These are phyloP conservation scores for Buceros bicornis DNA, from an alignment of 2,797 vertebrate species.

Conservation along the genomic window DNA sequence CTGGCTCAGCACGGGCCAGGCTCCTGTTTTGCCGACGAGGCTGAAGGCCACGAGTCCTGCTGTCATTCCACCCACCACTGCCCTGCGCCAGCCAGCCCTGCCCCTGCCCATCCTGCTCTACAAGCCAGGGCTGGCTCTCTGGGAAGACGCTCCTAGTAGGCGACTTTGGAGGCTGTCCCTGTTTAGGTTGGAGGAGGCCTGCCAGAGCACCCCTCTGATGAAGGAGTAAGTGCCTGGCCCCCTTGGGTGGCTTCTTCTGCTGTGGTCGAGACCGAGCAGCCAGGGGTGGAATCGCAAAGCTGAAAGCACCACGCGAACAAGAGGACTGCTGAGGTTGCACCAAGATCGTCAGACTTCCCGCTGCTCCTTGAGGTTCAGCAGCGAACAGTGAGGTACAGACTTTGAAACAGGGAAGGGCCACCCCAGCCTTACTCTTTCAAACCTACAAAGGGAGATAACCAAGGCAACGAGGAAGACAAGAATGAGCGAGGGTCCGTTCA, in stretches of 20 bases:
- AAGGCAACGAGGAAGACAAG: not conserved
- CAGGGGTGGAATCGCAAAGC: not conserved
- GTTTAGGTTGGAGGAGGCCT: not conserved
- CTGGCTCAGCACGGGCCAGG: not conserved
- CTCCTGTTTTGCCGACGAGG: rapidly evolving
- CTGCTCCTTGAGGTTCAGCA: not conserved
- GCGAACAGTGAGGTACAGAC: rapidly evolving
- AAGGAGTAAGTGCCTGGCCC: not conserved
- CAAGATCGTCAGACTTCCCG: not conserved
- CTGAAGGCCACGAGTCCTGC: not conserved
- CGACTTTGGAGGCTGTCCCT: not conserved
- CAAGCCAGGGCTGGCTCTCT: not conserved
- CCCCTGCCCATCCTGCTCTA: not conserved
- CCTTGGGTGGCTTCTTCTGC: not conserved
- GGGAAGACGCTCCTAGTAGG: not conserved
- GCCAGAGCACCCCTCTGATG: rapidly evolving
- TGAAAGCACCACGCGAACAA: rapidly evolving
- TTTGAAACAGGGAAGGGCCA: not conserved
- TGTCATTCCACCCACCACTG: not conserved
- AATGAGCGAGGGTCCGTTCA: rapidly evolving
- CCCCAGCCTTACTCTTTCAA: not conserved
- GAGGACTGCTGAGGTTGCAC: not conserved
- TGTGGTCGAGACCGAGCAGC: rapidly evolving
- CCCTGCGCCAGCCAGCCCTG: not conserved
- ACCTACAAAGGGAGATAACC: not conserved